Evolutionary conservation across 2,888 invertebrate genomes (phyloP).

Genomic region (Nematopogon swammerdamellus): DNA sequence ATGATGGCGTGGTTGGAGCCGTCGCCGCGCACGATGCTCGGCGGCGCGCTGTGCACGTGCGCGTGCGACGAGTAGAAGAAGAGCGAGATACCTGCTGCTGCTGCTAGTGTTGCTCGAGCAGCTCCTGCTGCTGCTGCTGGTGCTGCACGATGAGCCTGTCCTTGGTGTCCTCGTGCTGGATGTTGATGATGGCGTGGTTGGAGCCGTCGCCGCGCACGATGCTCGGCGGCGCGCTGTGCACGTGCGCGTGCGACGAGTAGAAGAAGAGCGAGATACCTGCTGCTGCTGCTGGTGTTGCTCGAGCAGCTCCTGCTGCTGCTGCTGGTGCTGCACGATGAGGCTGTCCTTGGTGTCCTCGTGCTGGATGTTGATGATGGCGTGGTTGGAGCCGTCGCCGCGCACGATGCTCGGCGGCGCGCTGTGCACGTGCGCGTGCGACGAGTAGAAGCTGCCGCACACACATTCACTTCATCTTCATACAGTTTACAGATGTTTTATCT

Average conservation of each 20-base stretch:
- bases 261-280: not conserved
- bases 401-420: constrained; percentile 43
- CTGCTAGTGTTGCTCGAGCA: constrained; percentile 3
- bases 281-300: constrained; percentile 44
- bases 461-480: no score
- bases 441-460: constrained; percentile 40
- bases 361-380: constrained; percentile 42
- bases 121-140: constrained; percentile 30
- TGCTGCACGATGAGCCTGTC: constrained; percentile 48
- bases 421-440: constrained; percentile 44
- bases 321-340: constrained; percentile 45
- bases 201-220: constrained; percentile 40
- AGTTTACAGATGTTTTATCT: no score
- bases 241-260: constrained; percentile 6
- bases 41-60: constrained; percentile 44
- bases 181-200: constrained; percentile 39
- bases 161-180: constrained; percentile 49
- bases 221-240: constrained; percentile 41
- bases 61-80: constrained; percentile 39
- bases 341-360: constrained; percentile 51
- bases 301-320: constrained; percentile 46
- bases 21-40: constrained; percentile 43
- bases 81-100: not conserved
- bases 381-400: constrained; percentile 38
- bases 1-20: constrained; percentile 36